Conservation (phyloP, 2,113 vertebrate genomes). For the Coptodon rendalli region DNA sequence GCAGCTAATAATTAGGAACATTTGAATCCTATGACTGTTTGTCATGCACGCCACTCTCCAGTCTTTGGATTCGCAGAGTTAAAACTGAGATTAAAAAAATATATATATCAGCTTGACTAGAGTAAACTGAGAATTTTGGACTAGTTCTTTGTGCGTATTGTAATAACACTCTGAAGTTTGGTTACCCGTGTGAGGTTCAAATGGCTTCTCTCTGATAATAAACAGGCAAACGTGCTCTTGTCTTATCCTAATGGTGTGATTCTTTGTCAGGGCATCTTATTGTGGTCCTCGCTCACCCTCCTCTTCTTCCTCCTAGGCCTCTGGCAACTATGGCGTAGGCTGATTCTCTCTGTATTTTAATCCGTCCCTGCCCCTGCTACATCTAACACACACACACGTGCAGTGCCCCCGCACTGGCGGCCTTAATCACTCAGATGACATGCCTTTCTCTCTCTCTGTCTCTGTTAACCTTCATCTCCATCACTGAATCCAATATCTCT, state of each 20-base stretch:
- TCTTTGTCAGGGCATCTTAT: not conserved
- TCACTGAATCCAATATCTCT: constrained; percentile 17
- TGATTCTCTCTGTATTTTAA: constrained; percentile 30
- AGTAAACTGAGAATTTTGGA: not conserved
- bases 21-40: not conserved
- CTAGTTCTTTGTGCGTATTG: not conserved
- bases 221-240: not conserved
- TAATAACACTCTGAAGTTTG: not conserved
- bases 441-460: not conserved
- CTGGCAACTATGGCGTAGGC: not conserved
- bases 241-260: not conserved
- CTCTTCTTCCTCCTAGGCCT: not conserved
- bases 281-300: not conserved
- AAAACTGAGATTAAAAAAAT: not conserved
- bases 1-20: not conserved
- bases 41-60: not conserved
- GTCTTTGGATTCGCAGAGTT: not conserved
- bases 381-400: not conserved
- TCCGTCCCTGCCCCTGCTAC: constrained; percentile 14
- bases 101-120: accelerated
- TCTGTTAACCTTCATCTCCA: constrained; percentile 22
- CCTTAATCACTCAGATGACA: constrained; percentile 50
- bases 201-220: not conserved
- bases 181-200: not conserved
- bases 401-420: not conserved